Evolutionary conservation across 2,888 invertebrate species (phyloP).

Genomic region (Mamestra brassicae): DNA sequence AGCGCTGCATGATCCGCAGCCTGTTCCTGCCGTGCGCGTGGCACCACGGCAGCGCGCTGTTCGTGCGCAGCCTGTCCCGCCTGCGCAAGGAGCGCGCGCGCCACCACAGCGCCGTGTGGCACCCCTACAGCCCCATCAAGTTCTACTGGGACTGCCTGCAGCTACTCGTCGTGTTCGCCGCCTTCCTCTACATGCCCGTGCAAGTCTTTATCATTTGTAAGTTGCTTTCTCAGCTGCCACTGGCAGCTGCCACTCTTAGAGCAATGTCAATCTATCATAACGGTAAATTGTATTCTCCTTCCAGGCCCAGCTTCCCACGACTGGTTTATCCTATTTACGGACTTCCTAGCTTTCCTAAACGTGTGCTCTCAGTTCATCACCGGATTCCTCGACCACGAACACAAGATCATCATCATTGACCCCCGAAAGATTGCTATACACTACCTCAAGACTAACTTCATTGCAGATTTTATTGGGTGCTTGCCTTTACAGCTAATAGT

Average conservation of each 20-base stretch:
- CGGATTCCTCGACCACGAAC: conserved; percentile 77
- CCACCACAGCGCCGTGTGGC: conserved; percentile 74
- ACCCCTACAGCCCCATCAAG: conserved; percentile 81
- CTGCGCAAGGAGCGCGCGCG: conserved; percentile 74
- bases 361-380: conserved; percentile 76
- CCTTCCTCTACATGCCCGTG: conserved; percentile 76
- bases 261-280: conserved; percentile 8
- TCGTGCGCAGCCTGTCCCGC: conserved; percentile 58
- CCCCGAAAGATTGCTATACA: conserved; percentile 72
- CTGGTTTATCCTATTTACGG: conserved; percentile 72
- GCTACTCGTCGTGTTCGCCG: conserved; percentile 61
- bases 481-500: conserved; percentile 76
- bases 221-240: conserved; percentile 30
- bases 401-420: conserved; percentile 74
- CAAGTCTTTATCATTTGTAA: conserved; percentile 78
- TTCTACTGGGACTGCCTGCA: conserved; percentile 74
- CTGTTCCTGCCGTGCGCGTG: conserved; percentile 71
- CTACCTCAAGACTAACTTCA: conserved; percentile 72
- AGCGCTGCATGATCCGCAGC: conserved; percentile 59
- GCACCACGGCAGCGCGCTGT: conserved; percentile 73
- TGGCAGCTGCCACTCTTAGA: neutral
- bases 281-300: conserved; percentile 18
- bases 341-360: conserved; percentile 74
- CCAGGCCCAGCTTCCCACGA: conserved; percentile 75
- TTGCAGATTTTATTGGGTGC: conserved; percentile 72